Conservation (phyloP, 1,140 invertebrate genomes). For the Stegodyphus mimosarum region DNA sequence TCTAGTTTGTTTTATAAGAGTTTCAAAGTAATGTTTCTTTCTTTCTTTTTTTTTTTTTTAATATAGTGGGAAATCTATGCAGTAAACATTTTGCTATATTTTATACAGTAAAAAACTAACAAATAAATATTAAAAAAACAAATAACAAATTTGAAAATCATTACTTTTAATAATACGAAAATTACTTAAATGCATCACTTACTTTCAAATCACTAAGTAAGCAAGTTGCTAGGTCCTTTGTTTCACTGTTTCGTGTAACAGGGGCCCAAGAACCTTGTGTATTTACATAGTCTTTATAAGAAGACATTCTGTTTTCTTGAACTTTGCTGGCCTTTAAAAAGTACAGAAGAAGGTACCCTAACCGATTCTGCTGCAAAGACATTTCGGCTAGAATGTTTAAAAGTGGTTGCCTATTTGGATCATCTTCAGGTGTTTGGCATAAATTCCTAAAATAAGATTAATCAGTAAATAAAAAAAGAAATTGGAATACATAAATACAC, state of each 20-base stretch:
- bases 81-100: too few species aligned
- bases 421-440: conserved; percentile 78
- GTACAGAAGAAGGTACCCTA: conserved; percentile 88
- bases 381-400: conserved; percentile 81
- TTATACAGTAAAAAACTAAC: too few species aligned
- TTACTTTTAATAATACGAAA: too few species aligned
- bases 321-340: conserved; percentile 80
- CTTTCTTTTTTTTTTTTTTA: too few species aligned
- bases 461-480: conserved; percentile 64
- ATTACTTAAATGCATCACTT: conserved; percentile 26
- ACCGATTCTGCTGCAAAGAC: conserved; percentile 73
- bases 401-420: conserved; percentile 79
- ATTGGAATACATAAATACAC: not conserved
- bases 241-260: conserved; percentile 59
- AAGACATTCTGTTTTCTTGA: conserved; percentile 60
- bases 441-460: conserved; percentile 71
- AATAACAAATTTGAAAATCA: too few species aligned
- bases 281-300: conserved; percentile 63
- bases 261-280: conserved; percentile 54
- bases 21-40: too few species aligned
- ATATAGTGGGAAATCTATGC: too few species aligned
- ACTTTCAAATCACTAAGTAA: conserved; percentile 63
- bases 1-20: too few species aligned
- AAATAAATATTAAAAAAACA: too few species aligned
- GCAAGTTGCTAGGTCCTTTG: conserved; percentile 62